Percentiles rank a stretch among this genome's conserved stretches.
phyloP scores from a whole-genome alignment of 2,888 invertebrate genomes.

The Zele albiditarsus region DNA sequence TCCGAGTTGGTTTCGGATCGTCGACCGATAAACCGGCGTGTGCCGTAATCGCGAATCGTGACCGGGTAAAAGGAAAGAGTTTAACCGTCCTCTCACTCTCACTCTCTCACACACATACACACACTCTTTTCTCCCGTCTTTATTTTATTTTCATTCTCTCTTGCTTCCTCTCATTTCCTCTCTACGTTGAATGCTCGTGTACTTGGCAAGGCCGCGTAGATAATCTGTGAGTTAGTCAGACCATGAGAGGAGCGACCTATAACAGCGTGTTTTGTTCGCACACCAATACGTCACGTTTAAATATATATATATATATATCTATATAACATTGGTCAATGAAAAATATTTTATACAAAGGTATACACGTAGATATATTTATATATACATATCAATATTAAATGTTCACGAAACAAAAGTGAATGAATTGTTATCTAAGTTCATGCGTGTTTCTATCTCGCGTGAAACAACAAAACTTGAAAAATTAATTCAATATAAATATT shows the following conservation, averaged over 20 bases:
- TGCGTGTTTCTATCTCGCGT: background rate
- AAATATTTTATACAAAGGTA: slow-evolving; percentile 37
- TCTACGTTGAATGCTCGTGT: slow-evolving; percentile 49
- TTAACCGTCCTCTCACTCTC: slow-evolving; percentile 45
- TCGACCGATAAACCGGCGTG: slow-evolving; percentile 54
- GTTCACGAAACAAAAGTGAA: background rate
- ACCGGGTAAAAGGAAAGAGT: slow-evolving; percentile 55
- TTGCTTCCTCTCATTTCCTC: slow-evolving; percentile 44
- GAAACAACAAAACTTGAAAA: background rate
- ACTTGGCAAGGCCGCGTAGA: slow-evolving; percentile 62
- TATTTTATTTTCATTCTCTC: slow-evolving; percentile 28
- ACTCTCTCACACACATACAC: slow-evolving; percentile 30
- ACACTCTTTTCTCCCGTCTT: slow-evolving; percentile 4
- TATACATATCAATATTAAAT: background rate
- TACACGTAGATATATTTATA: slow-evolving; percentile 17
- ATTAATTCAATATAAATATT: slow-evolving; percentile 13
- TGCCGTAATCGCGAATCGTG: slow-evolving; percentile 60
- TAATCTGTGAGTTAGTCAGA: slow-evolving; percentile 53
- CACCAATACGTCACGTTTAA: slow-evolving; percentile 26
- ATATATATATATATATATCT: slow-evolving; percentile 20
- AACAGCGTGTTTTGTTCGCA: slow-evolving; percentile 13
- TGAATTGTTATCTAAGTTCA: background rate
- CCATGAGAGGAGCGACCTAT: slow-evolving; percentile 32
- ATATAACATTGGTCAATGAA: slow-evolving; percentile 56
- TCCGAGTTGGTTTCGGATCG: slow-evolving; percentile 51